phyloP scores from a whole-genome alignment of 2,797 vertebrate species.

The Babyrousa celebensis region DNA sequence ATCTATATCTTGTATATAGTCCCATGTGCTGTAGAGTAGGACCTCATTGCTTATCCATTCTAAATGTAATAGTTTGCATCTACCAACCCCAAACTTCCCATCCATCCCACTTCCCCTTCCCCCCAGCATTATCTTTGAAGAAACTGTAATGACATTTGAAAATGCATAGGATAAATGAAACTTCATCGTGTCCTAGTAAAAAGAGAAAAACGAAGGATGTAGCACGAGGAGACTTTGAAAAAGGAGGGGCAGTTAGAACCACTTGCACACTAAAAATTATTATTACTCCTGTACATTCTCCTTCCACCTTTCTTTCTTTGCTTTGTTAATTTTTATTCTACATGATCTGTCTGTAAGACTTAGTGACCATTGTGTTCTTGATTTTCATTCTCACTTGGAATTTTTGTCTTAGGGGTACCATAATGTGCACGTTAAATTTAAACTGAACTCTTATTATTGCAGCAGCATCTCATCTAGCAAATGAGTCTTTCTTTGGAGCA shows the following conservation, averaged over 20 bases:
- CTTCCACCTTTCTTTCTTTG: background rate
- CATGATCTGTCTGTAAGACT: background rate
- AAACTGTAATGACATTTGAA: background rate
- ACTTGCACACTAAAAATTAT: background rate
- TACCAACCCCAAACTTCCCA: no score
- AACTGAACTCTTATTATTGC: conserved; percentile 9
- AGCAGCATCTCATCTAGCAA: background rate
- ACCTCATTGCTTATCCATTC: no score
- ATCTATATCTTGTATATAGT: no score
- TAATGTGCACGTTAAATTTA: conserved; percentile 11
- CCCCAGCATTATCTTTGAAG: background rate
- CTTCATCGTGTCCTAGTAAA: background rate
- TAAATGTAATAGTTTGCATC: no score
- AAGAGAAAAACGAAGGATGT: background rate
- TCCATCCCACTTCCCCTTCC: no score
- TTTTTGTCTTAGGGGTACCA: conserved; percentile 34
- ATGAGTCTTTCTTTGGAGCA: background rate
- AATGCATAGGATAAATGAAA: background rate
- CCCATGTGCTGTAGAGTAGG: no score
- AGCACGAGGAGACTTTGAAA: background rate
- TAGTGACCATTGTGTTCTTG: background rate
- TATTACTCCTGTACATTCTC: background rate
- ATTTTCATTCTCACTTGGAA: background rate
- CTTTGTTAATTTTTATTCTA: conserved; percentile 37
- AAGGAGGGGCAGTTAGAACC: background rate